Percentiles rank a stretch among this genome's conserved stretches.
Evolutionary conservation across 1,140 invertebrate species (phyloP).

Genomic region (Elysia chlorotica): DNA sequence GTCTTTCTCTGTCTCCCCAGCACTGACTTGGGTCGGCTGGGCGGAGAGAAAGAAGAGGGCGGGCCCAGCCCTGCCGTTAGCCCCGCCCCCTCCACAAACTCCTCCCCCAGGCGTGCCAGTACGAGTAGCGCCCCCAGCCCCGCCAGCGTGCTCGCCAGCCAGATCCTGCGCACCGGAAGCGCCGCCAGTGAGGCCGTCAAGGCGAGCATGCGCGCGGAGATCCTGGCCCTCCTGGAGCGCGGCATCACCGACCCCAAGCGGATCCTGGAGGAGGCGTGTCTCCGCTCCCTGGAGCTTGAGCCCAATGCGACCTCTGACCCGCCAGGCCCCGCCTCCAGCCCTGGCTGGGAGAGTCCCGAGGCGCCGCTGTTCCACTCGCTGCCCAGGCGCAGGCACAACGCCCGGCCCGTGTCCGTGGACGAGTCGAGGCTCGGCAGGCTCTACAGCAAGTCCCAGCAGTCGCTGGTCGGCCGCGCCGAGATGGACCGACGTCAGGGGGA

Average conservation of each 20-base stretch:
- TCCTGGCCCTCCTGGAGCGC: slow-evolving; percentile 26
- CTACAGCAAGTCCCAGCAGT: slow-evolving; percentile 24
- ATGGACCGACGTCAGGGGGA: neutral
- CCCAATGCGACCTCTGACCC: neutral
- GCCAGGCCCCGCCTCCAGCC: neutral
- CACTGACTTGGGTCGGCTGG: too few species aligned
- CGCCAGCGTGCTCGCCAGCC: too few species aligned
- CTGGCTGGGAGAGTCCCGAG: too few species aligned
- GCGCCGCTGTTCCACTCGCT: neutral
- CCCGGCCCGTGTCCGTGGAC: slow-evolving; percentile 26
- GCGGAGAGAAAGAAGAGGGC: neutral
- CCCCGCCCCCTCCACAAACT: too few species aligned
- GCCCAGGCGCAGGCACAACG: slow-evolving; percentile 1
- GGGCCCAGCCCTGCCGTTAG: too few species aligned
- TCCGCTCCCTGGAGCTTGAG: neutral
- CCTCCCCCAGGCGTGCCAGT: too few species aligned
- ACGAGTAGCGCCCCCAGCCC: too few species aligned
- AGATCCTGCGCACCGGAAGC: too few species aligned
- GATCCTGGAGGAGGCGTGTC: slow-evolving; percentile 2
- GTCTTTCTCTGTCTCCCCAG: too few species aligned
- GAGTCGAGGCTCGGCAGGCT: slow-evolving; percentile 15
- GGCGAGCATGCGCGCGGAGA: slow-evolving; percentile 23
- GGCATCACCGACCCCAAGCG: slow-evolving; percentile 18
- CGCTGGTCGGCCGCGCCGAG: slow-evolving; percentile 11
- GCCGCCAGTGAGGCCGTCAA: neutral